phyloP scores from a whole-genome alignment of 2,113 vertebrate species.

The Hippocampus comes region DNA sequence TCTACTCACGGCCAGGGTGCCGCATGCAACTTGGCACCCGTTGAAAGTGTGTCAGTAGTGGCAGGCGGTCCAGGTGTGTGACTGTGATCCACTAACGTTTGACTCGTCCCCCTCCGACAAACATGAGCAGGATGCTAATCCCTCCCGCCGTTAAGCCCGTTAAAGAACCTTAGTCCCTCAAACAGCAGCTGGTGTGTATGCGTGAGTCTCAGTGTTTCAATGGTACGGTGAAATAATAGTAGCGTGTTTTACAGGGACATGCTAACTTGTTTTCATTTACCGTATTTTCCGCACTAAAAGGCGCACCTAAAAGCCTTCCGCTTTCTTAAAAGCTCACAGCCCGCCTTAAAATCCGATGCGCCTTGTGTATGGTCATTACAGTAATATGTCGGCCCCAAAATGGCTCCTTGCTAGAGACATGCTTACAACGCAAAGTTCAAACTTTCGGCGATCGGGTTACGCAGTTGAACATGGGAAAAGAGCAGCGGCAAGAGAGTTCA shows the following conservation, averaged over 20 bases:
- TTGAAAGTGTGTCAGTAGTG: constrained; percentile 53
- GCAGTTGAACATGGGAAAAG: too few relatives aligned
- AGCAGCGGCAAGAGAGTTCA: too few relatives aligned
- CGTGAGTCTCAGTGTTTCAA: constrained; percentile 2
- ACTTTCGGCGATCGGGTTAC: too few relatives aligned
- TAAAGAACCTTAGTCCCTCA: constrained; percentile 58
- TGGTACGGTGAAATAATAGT: neutral
- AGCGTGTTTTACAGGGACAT: neutral
- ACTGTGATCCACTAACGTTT: constrained; percentile 67
- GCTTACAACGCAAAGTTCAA: too few relatives aligned
- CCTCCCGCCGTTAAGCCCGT: constrained; percentile 43
- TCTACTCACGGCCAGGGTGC: neutral
- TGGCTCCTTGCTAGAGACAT: too few relatives aligned
- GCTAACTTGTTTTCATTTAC: neutral
- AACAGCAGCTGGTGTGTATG: constrained; percentile 40
- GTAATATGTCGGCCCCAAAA: too few relatives aligned
- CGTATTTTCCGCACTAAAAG: too few relatives aligned
- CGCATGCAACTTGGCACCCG: neutral
- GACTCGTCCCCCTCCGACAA: constrained; percentile 39
- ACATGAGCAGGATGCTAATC: constrained; percentile 53
- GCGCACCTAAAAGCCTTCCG: too few relatives aligned
- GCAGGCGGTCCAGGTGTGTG: constrained; percentile 53
- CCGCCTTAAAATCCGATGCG: too few relatives aligned
- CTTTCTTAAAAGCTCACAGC: too few relatives aligned
- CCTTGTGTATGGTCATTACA: too few relatives aligned